phyloP scores from a whole-genome alignment of 2,888 invertebrate genomes.

The Argyresthia albistria region DNA sequence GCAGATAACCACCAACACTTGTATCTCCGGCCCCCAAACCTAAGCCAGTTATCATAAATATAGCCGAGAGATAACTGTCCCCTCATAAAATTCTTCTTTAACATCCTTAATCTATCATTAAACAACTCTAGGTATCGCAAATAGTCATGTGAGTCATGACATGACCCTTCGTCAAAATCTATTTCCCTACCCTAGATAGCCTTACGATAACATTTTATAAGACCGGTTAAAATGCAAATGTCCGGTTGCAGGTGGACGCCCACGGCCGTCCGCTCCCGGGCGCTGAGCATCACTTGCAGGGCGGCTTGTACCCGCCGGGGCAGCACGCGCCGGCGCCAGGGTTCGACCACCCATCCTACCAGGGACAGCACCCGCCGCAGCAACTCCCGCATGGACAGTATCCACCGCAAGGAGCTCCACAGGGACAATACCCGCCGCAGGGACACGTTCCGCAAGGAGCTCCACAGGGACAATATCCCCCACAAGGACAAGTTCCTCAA shows the following conservation, averaged over 20 bases:
- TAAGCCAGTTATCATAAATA: too few relatives aligned
- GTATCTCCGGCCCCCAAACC: too few relatives aligned
- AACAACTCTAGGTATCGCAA: too few relatives aligned
- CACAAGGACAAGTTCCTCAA: constrained; percentile 11
- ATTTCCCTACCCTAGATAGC: too few relatives aligned
- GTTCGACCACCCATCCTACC: constrained; percentile 14
- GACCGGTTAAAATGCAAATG: background rate
- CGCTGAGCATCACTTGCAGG: constrained; percentile 32
- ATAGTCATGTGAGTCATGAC: too few relatives aligned
- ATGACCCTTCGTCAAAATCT: too few relatives aligned
- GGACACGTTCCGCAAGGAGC: constrained; percentile 20
- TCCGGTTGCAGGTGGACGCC: constrained; percentile 39
- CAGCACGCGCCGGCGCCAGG: constrained; percentile 12
- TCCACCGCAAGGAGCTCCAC: constrained; percentile 14
- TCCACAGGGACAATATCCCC: constrained; percentile 8
- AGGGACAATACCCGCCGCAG: constrained; percentile 18
- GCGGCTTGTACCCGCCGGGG: constrained; percentile 8
- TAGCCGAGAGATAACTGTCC: too few relatives aligned
- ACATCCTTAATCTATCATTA: too few relatives aligned
- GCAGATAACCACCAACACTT: too few relatives aligned
- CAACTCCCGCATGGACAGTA: constrained; percentile 7
- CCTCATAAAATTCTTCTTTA: too few relatives aligned
- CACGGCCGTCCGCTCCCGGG: constrained; percentile 53
- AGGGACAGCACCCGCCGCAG: constrained; percentile 12
- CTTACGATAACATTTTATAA: too few relatives aligned